These are phyloP conservation scores for Blastobasis lacticolella DNA, from an alignment of 2,888 invertebrate species.

Conservation along the genomic window DNA sequence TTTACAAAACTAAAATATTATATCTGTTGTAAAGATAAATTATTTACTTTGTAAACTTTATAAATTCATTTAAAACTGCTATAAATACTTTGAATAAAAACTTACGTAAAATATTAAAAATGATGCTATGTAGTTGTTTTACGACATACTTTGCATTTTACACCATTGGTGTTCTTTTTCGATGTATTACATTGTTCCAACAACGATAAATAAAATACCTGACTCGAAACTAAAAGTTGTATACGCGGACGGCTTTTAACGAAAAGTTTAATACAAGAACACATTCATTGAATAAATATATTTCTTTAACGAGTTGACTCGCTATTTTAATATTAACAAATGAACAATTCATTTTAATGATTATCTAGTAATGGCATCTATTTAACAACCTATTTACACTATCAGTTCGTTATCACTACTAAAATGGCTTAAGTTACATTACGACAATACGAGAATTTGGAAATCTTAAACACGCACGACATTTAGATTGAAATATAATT, in stretches of 20 bases:
- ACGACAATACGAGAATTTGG: slow-evolving; percentile 26
- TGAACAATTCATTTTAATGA: not conserved
- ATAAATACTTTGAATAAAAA: not conserved
- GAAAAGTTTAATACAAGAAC: too few relatives aligned
- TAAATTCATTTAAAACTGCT: not conserved
- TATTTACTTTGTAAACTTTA: too few relatives aligned
- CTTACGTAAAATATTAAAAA: not conserved
- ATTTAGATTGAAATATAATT: slow-evolving; percentile 34
- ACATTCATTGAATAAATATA: too few relatives aligned
- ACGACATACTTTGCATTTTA: too few relatives aligned
- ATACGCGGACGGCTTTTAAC: too few relatives aligned
- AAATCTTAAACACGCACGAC: slow-evolving; percentile 47
- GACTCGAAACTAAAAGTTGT: too few relatives aligned
- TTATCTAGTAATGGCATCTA: slow-evolving; percentile 8
- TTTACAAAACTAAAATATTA: not conserved
- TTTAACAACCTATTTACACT: slow-evolving; percentile 28
- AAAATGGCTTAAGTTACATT: slow-evolving; percentile 20
- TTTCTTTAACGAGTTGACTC: too few relatives aligned
- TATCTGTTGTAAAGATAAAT: too few relatives aligned
- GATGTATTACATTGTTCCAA: too few relatives aligned
- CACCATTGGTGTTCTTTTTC: too few relatives aligned
- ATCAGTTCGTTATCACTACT: slow-evolving; percentile 39
- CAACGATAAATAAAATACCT: too few relatives aligned
- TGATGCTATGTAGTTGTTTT: not conserved
- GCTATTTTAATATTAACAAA: too few relatives aligned